Conservation (phyloP, 1,140 invertebrate genomes). For the Callitettix versicolor region DNA sequence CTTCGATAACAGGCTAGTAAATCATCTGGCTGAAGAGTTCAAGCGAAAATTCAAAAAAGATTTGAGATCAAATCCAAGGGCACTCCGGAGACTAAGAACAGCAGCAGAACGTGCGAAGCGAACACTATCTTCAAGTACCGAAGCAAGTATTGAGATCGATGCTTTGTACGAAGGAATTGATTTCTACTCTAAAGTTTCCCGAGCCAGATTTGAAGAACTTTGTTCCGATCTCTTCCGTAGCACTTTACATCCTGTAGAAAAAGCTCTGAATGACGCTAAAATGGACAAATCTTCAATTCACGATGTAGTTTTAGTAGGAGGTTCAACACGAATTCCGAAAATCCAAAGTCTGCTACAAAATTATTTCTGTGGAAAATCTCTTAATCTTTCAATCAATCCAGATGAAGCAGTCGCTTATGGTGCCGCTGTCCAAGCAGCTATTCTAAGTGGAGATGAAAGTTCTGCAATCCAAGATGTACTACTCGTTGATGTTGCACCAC, state of each 20-base stretch:
- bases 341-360: slow-evolving; percentile 41
- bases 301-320: slow-evolving; percentile 58
- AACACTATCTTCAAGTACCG: slow-evolving; percentile 44
- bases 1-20: slow-evolving; percentile 66
- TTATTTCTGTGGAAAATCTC: slow-evolving; percentile 48
- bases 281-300: slow-evolving; percentile 51
- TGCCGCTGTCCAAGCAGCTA: too few species aligned
- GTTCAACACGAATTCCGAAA: slow-evolving; percentile 50
- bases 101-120: slow-evolving; percentile 50
- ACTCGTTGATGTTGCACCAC: slow-evolving; percentile 40
- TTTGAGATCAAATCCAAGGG: slow-evolving; percentile 35
- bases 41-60: slow-evolving; percentile 42
- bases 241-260: slow-evolving; percentile 51
- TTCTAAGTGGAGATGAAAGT: slow-evolving; percentile 50
- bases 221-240: slow-evolving; percentile 46
- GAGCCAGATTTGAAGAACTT: slow-evolving; percentile 52
- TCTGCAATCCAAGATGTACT: slow-evolving; percentile 39
- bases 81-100: slow-evolving; percentile 48
- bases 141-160: slow-evolving; percentile 45
- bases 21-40: slow-evolving; percentile 50
- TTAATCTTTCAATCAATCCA: slow-evolving; percentile 64
- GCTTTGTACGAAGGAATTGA: slow-evolving; percentile 45
- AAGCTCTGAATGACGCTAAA: slow-evolving; percentile 56
- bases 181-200: slow-evolving; percentile 46
- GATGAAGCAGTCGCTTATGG: slow-evolving; percentile 66